Evolutionary conservation across 2,888 invertebrate genomes (phyloP), one percentile per base, ranked within the genome.

Genomic region (Drosophila aldrichi): DNA sequence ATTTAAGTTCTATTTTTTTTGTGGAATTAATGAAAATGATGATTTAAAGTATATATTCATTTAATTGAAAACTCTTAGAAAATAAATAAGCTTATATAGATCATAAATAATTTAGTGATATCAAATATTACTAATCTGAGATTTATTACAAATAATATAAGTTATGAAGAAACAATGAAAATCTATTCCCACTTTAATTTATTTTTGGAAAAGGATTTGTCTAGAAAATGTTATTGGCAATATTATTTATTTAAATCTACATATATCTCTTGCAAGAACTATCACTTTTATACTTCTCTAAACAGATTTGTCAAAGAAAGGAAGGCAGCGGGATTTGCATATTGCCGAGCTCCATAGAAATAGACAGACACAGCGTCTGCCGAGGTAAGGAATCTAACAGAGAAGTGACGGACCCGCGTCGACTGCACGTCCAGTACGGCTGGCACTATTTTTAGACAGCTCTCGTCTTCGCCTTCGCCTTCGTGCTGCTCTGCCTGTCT

Each of bases 311-410:
- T 52, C 51, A 36, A 9, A 1, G 36, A 22, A 51, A 10, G 34
- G 5, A 52, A 22, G 2, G 52, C 8, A 20, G 12, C 8, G 22
- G 44, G 38, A 65, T 54, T 65, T 55, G 65, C 66, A 66, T 29
- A 59, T 36, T 34, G 20, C 40, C 29, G 56, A 32, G 38, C 61
- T 54, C 25, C n/a, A 70, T 83, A 72, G 77, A 20, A 54, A 25
- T 75, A 74, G 85, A 78, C 69, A 85, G 76, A 76, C 81, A 77
- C 18, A 16, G 3, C 65, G 82, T 88, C 88, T 88, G 73, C 80
- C 41, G 32, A 25, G 14, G 25, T 55, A 68, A 73, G 74, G 81
- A 79, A 88, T 87, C 84, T 84, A 88, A 85, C 75, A 36, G 54
- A 65, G 59, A 77, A 70, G 59, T 70, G 74, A 81, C 65, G 81